A percentile compares a stretch with the other conserved stretches of the same genome.
phyloP scores from a whole-genome alignment of 2,113 vertebrate species.

The Xenopus laevis region DNA sequence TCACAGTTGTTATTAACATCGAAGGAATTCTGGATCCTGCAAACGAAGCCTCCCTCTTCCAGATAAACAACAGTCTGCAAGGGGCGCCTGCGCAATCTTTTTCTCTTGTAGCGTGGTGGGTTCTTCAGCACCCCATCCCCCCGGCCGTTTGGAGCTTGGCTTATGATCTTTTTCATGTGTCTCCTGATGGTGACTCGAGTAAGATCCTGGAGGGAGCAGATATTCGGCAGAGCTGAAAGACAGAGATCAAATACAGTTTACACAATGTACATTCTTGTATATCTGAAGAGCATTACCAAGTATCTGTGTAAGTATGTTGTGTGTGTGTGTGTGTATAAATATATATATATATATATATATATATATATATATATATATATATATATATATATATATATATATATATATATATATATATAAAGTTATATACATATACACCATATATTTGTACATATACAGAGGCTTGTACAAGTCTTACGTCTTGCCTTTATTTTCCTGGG shows the following conservation, averaged over 20 bases:
- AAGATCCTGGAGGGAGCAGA: conserved; percentile 87
- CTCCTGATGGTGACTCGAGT: conserved; percentile 87
- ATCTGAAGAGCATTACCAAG: too few relatives aligned
- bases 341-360: too few relatives aligned
- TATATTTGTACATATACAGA: too few relatives aligned
- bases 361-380: too few relatives aligned
- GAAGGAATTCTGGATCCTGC: conserved; percentile 69
- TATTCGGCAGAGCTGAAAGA: conserved; percentile 76
- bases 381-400: too few relatives aligned
- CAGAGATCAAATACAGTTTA: background rate
- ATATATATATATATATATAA: too few relatives aligned
- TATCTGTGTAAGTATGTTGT: too few relatives aligned
- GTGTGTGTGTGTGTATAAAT: too few relatives aligned
- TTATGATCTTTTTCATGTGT: conserved; percentile 74
- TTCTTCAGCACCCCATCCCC: conserved; percentile 66
- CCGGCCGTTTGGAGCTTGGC: conserved; percentile 53
- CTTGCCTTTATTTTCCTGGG: too few relatives aligned
- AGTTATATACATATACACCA: too few relatives aligned
- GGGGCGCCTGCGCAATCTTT: conserved; percentile 76
- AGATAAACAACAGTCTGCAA: conserved; percentile 85
- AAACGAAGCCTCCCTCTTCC: conserved; percentile 80
- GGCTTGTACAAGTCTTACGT: too few relatives aligned
- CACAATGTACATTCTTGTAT: too few relatives aligned
- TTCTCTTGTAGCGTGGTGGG: conserved; percentile 62
- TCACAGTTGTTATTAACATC: conserved; percentile 71